Evolutionary conservation across 2,888 invertebrate species (phyloP).

Genomic region (Crematogaster levior): DNA sequence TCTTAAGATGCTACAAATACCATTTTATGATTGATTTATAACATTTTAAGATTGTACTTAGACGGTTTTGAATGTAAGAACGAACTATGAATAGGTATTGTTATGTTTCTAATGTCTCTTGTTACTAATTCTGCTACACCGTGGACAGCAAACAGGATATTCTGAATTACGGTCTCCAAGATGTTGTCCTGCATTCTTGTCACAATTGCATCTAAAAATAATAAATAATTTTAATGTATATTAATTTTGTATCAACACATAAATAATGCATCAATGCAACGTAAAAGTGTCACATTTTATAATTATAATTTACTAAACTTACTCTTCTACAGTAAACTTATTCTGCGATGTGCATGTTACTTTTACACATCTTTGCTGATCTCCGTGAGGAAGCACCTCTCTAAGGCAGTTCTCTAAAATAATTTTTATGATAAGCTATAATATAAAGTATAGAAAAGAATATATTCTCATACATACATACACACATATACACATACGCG

Average conservation of each 20-base stretch:
- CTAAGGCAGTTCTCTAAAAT: slow-evolving; percentile 51
- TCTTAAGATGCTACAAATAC: too few species aligned
- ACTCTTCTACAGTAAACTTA: slow-evolving; percentile 41
- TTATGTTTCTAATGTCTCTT: background rate
- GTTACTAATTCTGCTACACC: slow-evolving; percentile 1
- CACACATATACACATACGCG: too few species aligned
- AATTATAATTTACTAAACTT: slow-evolving; percentile 22
- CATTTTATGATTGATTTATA: too few species aligned
- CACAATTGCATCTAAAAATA: slow-evolving; percentile 24
- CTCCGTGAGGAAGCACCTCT: slow-evolving; percentile 37
- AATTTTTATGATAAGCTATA: background rate
- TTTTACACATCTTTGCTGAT: slow-evolving; percentile 52
- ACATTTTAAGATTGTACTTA: too few species aligned
- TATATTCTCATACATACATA: too few species aligned
- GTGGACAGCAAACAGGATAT: slow-evolving; percentile 37
- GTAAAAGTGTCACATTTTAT: background rate
- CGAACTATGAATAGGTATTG: too few species aligned
- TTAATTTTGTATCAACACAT: background rate
- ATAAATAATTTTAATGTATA: background rate
- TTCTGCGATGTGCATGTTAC: slow-evolving; percentile 50
- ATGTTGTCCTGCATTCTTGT: slow-evolving; percentile 24
- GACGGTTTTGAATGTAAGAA: too few species aligned
- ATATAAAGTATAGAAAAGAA: too few species aligned
- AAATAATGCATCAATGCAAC: background rate
- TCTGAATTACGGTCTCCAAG: slow-evolving; percentile 35